Percentiles rank a stretch among this genome's conserved stretches.
Evolutionary conservation across 2,113 vertebrate genomes (phyloP).

Genomic region (Prionailurus viverrinus): DNA sequence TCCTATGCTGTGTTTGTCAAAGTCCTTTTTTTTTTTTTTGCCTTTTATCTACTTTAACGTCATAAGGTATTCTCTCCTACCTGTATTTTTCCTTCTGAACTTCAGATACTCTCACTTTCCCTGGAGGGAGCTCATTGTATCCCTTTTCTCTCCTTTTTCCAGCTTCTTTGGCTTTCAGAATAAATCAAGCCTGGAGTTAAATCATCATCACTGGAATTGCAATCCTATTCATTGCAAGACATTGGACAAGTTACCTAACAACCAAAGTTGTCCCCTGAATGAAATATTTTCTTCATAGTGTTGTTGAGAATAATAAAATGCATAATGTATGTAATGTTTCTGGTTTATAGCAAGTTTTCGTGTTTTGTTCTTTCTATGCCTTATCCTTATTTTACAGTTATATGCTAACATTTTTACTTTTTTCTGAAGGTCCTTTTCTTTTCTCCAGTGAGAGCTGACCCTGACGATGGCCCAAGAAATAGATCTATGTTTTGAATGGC

Average conservation of each 20-base stretch:
- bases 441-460: neutral
- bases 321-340: neutral
- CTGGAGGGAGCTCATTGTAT: neutral
- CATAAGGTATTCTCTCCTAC: neutral
- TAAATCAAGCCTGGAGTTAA: neutral
- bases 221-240: neutral
- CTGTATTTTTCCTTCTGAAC: neutral
- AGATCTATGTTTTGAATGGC: neutral
- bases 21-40: neutral
- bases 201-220: neutral
- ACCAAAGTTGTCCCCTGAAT: neutral
- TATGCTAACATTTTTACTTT: slow-evolving; percentile 14
- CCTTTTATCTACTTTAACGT: neutral
- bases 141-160: neutral
- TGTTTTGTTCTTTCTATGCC: neutral
- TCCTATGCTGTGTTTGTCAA: neutral
- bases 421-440: neutral
- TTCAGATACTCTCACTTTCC: neutral
- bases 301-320: slow-evolving; percentile 9
- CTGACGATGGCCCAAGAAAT: neutral
- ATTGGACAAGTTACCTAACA: neutral
- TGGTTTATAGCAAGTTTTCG: neutral
- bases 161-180: slow-evolving; percentile 12
- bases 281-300: neutral
- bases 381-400: neutral